Conservation (phyloP, 2,888 invertebrate genomes). For the Hyposoter didymator region DNA sequence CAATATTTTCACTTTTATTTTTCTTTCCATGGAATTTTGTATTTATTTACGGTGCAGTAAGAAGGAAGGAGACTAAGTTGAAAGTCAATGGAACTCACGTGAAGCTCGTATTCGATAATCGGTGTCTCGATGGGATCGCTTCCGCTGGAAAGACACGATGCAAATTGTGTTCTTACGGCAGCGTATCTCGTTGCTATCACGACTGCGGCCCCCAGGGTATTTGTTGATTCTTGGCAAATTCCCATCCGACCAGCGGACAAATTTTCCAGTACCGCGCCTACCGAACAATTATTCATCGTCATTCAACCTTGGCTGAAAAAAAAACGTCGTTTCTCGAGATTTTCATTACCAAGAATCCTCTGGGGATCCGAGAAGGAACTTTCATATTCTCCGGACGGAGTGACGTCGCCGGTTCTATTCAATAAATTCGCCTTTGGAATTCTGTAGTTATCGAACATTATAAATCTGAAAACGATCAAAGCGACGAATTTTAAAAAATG, state of each 20-base stretch:
- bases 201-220: slow-evolving; percentile 89
- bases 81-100: slow-evolving; percentile 85
- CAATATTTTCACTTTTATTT: not conserved
- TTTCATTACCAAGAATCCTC: slow-evolving; percentile 88
- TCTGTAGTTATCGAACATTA: slow-evolving; percentile 94
- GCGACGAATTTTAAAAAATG: not conserved
- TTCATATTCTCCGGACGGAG: slow-evolving; percentile 93
- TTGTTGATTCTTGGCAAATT: slow-evolving; percentile 88
- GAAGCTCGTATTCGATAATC: slow-evolving; percentile 93
- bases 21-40: not conserved
- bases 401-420: slow-evolving; percentile 95
- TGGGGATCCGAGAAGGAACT: slow-evolving; percentile 96
- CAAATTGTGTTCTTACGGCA: slow-evolving; percentile 92
- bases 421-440: slow-evolving; percentile 94
- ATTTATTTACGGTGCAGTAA: not conserved
- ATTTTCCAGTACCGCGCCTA: slow-evolving; percentile 92
- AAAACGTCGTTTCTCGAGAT: not conserved
- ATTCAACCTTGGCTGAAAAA: not conserved
- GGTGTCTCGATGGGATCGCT: slow-evolving; percentile 87
- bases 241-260: slow-evolving; percentile 93
- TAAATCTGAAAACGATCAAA: slow-evolving; percentile 87
- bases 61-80: not conserved
- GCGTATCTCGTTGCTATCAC: slow-evolving; percentile 93
- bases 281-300: slow-evolving; percentile 2
- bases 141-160: slow-evolving; percentile 79